Base-by-base conservation (phyloP, 2,888 invertebrate species). In the Xestia c-nigrum region DNA sequence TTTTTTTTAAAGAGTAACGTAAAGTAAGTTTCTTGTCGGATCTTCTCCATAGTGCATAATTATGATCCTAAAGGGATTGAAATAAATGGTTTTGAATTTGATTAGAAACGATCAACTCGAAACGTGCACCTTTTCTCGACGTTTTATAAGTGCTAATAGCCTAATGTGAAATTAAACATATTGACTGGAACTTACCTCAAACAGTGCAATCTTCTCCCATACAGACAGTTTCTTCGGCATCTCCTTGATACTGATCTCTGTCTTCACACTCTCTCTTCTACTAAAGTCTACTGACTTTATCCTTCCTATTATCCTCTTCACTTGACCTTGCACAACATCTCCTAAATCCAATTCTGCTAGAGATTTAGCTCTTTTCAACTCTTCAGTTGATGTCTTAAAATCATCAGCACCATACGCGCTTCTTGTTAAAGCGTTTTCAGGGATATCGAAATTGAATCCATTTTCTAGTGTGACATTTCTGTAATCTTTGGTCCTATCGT, bases 181-280 rank as follows among this genome's bases (percentile, higher is more conserved):
- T 31, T 31, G 31, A 31, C 55, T 31, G 0, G 50, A 63, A 69
- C 61, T 91, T 89, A 96, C 96, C 94, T 96, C 96, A 88, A 95
- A 96, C 40, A 96, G 74, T 3, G 95, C 95, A 5, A 96, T 95
- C 73, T 94, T 95, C 84, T 95, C 94, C 7, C 90, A 90, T 0
- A 96, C 95, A 0, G 94, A 92, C 47, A 91, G 88, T 80, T 91
- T 93, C 47, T 90, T 90, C 0, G 95, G 94, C 85, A 92, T 90
- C 76, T 95, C 95, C 71, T 91, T 94, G 0, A 88, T 79, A 67
- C 85, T 93, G 0, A 93, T 93, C 9, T 91, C 92, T 52, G 86
- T 91, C 52, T 89, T 93, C 12, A 89, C 67, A 73, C 87, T 72
- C 12, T 83, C 89, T 7, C 65, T 72, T 16, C 76, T 64, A 0